Evolutionary conservation across 2,113 vertebrate species (phyloP).

Genomic region (Anser cygnoides): DNA sequence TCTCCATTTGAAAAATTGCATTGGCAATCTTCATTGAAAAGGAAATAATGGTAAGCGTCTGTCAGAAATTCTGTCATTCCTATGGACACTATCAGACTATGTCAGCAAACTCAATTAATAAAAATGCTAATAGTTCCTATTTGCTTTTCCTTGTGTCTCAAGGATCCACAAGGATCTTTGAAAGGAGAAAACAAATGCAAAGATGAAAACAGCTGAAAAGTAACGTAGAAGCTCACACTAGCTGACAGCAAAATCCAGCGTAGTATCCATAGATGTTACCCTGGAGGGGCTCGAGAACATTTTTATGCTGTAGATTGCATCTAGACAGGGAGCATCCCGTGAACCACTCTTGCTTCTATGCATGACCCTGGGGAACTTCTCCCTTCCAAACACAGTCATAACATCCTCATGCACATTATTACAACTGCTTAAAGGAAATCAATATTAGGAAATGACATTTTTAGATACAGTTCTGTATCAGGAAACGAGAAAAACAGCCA

Average conservation of each 20-base stretch:
- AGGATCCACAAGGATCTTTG: neutral
- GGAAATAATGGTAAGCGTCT: neutral
- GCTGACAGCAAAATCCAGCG: neutral
- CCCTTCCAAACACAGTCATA: neutral
- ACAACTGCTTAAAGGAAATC: conserved; percentile 8
- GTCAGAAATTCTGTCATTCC: neutral
- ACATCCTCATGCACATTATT: neutral
- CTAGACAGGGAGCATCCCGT: neutral
- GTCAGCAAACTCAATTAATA: neutral
- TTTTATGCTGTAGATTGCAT: neutral
- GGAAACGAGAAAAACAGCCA: conserved; percentile 1
- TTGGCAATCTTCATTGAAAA: neutral
- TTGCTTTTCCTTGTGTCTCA: neutral
- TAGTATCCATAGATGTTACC: accelerated
- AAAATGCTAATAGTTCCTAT: neutral
- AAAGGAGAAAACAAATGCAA: neutral
- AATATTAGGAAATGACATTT: neutral
- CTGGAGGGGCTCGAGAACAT: neutral
- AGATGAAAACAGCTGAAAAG: neutral
- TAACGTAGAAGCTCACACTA: accelerated
- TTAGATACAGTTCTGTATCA: conserved; percentile 14
- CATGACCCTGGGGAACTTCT: neutral
- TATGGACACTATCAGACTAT: neutral
- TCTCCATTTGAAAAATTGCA: neutral
- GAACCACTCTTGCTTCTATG: neutral